phyloP scores from a whole-genome alignment of 2,113 vertebrate species.

The Terrapene triunguis region DNA sequence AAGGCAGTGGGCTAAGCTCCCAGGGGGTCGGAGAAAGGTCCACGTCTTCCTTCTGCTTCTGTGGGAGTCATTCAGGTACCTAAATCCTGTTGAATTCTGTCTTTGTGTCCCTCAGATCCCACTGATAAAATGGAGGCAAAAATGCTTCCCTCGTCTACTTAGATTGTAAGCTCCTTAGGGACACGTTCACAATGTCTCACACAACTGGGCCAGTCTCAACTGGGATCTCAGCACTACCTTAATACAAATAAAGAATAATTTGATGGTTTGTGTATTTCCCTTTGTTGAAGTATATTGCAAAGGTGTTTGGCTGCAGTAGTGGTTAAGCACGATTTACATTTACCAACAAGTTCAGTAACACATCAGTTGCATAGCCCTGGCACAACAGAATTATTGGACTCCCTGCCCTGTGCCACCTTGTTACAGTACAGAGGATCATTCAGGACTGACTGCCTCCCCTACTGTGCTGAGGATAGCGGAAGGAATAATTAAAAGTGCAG shows the following conservation, averaged over 20 bases:
- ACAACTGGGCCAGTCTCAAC: background rate
- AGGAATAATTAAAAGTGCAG: constrained; percentile 70
- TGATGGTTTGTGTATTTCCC: background rate
- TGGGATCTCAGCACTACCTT: background rate
- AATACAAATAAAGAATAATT: background rate
- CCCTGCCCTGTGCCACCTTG: background rate
- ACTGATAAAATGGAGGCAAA: background rate
- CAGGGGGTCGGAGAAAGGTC: background rate
- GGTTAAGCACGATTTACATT: too few relatives aligned
- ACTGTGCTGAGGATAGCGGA: background rate
- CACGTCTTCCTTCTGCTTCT: background rate
- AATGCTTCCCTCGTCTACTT: background rate
- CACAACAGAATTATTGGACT: background rate
- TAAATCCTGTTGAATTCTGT: background rate
- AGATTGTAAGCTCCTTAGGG: background rate
- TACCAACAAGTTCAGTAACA: background rate
- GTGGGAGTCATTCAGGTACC: background rate
- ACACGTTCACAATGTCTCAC: background rate
- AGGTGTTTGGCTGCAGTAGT: background rate
- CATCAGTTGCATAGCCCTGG: background rate
- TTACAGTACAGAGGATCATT: background rate
- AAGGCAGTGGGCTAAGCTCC: background rate
- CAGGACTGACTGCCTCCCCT: background rate
- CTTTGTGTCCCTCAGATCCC: background rate
- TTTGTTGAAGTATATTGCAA: background rate